These are phyloP conservation scores for Hycleus phaleratus DNA, from an alignment of 1,140 invertebrate genomes.

Conservation along the genomic window DNA sequence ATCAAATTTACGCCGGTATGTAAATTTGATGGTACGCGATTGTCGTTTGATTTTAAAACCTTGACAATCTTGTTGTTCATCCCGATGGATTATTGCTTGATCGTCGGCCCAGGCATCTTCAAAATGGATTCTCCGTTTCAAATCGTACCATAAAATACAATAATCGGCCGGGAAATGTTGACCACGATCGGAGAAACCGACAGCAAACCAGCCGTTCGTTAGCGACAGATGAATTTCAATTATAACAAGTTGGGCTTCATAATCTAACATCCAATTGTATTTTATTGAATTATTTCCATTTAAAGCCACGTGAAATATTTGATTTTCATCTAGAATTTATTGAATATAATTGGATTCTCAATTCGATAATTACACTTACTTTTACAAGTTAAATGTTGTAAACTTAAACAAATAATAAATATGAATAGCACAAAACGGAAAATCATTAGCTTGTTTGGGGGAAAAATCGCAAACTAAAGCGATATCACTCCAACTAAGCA, in stretches of 20 bases:
- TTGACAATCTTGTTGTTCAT: constrained; percentile 74
- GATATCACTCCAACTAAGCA: not conserved
- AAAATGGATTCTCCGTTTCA: constrained; percentile 46
- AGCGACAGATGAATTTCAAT: constrained; percentile 48
- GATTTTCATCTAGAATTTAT: constrained; percentile 1
- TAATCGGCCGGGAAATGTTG: constrained; percentile 70
- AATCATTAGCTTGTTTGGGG: not conserved
- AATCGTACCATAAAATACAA: constrained; percentile 73
- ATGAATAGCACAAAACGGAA: not conserved
- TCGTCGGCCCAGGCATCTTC: constrained; percentile 71
- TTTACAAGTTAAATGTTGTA: not conserved
- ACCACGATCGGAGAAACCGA: constrained; percentile 91
- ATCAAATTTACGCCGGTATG: constrained; percentile 77
- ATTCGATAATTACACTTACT: not conserved
- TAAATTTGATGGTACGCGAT: constrained; percentile 55
- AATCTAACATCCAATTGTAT: constrained; percentile 40
- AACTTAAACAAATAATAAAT: not conserved
- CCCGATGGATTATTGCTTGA: constrained; percentile 57
- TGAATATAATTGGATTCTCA: not conserved
- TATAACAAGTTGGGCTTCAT: constrained; percentile 38
- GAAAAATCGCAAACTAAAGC: not conserved
- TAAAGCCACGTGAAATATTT: constrained; percentile 33
- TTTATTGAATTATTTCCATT: constrained; percentile 30
- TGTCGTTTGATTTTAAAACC: constrained; percentile 53
- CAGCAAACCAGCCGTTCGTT: constrained; percentile 62